Evolutionary conservation across 2,113 vertebrate species (phyloP).

Genomic region (Hypocryptadius cinnamomeus): DNA sequence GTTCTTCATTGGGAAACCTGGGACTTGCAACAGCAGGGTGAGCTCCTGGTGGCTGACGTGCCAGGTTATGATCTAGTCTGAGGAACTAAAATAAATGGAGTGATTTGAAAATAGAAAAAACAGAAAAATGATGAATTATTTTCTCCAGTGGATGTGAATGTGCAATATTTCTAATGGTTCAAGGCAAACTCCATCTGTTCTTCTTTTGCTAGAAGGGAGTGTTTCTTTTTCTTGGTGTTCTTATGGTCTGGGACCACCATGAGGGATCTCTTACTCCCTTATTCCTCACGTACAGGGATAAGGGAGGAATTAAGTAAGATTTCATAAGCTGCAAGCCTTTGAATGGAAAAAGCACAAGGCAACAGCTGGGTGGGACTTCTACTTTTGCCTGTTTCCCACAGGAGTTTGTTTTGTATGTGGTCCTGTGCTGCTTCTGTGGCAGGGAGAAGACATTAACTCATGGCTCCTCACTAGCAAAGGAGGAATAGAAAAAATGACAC

Average conservation of each 20-base stretch:
- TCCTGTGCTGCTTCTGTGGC: background rate
- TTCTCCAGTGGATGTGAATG: background rate
- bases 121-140: background rate
- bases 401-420: background rate
- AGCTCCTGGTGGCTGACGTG: background rate
- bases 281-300: rapidly evolving
- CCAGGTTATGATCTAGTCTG: background rate
- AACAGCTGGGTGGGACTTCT: background rate
- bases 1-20: background rate
- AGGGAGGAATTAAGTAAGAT: background rate
- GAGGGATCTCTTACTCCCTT: background rate
- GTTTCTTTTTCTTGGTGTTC: background rate
- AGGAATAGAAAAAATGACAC: background rate
- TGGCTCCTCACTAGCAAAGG: background rate
- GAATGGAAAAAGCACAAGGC: background rate
- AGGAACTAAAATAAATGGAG: background rate
- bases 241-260: background rate
- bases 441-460: background rate
- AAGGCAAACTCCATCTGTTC: background rate
- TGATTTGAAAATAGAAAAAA: background rate
- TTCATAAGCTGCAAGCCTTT: background rate
- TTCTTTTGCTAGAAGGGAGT: background rate
- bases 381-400: background rate
- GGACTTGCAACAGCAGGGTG: background rate
- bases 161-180: background rate